Conservation (phyloP, 2,888 invertebrate genomes). For the Arrhopalites spinosus region DNA sequence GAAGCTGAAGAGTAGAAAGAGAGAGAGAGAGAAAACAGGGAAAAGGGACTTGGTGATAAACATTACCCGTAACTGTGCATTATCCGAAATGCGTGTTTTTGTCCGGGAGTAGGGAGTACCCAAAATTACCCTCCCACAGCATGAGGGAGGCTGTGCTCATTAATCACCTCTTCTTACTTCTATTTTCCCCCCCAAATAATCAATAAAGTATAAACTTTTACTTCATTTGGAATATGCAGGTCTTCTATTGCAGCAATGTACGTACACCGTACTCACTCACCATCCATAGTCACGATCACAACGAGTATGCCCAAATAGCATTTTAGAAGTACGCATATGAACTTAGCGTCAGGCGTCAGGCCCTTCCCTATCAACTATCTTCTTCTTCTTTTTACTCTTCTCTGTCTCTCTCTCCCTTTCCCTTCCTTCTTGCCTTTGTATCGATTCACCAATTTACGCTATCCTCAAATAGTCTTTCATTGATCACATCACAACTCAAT, state of each 20-base stretch:
- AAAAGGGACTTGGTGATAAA: constrained; percentile 41
- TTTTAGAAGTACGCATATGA: constrained; percentile 38
- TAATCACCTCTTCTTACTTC: constrained; percentile 42
- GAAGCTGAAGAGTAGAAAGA: constrained; percentile 3
- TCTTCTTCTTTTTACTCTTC: constrained; percentile 11
- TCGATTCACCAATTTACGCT: constrained; percentile 37
- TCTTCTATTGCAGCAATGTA: constrained; percentile 37
- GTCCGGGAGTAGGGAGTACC: constrained; percentile 40
- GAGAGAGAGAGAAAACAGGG: constrained; percentile 32
- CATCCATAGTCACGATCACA: constrained; percentile 32
- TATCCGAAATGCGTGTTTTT: constrained; percentile 43
- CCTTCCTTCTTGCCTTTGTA: constrained; percentile 28
- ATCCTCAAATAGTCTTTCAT: constrained; percentile 29
- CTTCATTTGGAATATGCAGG: constrained; percentile 36
- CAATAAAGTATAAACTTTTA: constrained; percentile 46
- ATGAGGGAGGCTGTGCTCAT: constrained; percentile 38
- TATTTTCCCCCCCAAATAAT: constrained; percentile 41
- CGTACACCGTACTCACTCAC: constrained; percentile 14
- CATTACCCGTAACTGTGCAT: constrained; percentile 44
- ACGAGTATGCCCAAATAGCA: constrained; percentile 34
- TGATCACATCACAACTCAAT: constrained; percentile 38
- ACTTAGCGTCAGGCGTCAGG: constrained; percentile 38
- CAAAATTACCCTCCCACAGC: constrained; percentile 34
- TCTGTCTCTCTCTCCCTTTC: neutral
- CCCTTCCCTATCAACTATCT: constrained; percentile 36